A percentile compares a stretch with the other conserved stretches of the same genome.
phyloP scores from a whole-genome alignment of 2,888 invertebrate genomes.

The Aspidapion aeneum region DNA sequence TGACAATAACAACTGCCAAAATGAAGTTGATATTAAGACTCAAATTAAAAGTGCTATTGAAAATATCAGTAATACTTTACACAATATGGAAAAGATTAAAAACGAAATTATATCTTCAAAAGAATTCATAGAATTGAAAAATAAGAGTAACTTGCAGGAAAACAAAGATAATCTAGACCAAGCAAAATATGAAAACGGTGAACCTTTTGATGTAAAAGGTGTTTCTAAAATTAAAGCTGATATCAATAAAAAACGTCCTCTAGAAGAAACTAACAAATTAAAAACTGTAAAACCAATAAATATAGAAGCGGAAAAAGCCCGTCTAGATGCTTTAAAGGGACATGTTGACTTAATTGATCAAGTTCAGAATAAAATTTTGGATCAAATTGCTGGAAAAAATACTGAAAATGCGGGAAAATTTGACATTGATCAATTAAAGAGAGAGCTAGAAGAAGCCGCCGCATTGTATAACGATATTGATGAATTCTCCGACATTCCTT shows the following conservation, averaged over 20 bases:
- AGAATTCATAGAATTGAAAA: slow-evolving; percentile 2
- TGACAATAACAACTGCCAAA: neutral
- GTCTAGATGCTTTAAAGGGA: slow-evolving; percentile 20
- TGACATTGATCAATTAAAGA: slow-evolving; percentile 25
- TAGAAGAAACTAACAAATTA: neutral
- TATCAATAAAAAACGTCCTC: neutral
- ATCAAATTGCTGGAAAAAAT: slow-evolving; percentile 30
- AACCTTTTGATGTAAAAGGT: no score
- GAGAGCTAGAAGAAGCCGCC: slow-evolving; percentile 25
- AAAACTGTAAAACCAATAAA: neutral
- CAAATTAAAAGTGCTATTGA: neutral
- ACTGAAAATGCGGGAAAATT: slow-evolving; percentile 18
- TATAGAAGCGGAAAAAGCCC: neutral
- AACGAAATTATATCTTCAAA: slow-evolving; percentile 4
- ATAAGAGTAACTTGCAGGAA: neutral
- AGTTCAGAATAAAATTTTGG: slow-evolving; percentile 30
- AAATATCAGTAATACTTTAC: neutral
- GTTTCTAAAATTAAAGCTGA: neutral
- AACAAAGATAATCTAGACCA: neutral
- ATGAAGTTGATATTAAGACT: neutral
- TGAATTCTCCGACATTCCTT: slow-evolving; percentile 9
- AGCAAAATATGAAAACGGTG: no score
- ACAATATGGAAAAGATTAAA: slow-evolving; percentile 5
- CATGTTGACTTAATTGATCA: slow-evolving; percentile 29
- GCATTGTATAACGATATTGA: slow-evolving; percentile 18